Percentiles rank a stretch among this genome's conserved stretches.
These are phyloP conservation scores for Toxotes chatareus DNA, from an alignment of 2,113 vertebrate species.

Conservation along the genomic window DNA sequence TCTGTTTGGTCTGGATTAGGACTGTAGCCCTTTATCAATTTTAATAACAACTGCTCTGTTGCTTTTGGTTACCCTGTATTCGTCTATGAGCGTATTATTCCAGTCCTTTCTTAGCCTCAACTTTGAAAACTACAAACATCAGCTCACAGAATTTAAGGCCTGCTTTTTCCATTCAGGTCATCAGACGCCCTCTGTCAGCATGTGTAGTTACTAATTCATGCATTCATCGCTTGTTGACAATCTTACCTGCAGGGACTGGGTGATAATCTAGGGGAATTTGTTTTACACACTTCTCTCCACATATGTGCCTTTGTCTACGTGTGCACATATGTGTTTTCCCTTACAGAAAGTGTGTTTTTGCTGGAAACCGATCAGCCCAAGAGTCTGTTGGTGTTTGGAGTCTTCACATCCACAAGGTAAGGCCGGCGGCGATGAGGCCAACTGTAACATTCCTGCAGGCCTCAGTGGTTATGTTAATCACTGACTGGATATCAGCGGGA, in stretches of 20 bases:
- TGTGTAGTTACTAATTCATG: constrained; percentile 29
- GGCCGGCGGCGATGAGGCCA: constrained; percentile 20
- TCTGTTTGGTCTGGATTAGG: constrained; percentile 62
- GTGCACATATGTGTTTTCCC: constrained; percentile 50
- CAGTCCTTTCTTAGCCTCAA: constrained; percentile 6
- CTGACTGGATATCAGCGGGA: constrained; percentile 39
- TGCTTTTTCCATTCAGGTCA: constrained; percentile 17
- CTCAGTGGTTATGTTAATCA: constrained; percentile 45
- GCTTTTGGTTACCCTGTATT: constrained; percentile 38
- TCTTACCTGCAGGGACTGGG: constrained; percentile 3
- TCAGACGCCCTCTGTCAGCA: constrained; percentile 38
- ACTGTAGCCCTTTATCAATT: constrained; percentile 1
- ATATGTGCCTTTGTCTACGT: constrained; percentile 3
- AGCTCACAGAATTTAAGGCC: neutral
- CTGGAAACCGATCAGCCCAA: constrained; percentile 95
- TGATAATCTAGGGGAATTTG: constrained; percentile 7
- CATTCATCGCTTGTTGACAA: constrained; percentile 6
- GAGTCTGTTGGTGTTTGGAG: constrained; percentile 92
- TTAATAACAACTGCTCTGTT: constrained; percentile 48
- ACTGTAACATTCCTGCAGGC: constrained; percentile 62
- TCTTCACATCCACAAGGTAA: constrained; percentile 98
- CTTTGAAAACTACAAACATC: constrained; percentile 18
- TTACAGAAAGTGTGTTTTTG: constrained; percentile 96
- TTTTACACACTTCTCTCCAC: neutral
- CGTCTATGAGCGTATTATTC: constrained; percentile 2